These are phyloP conservation scores for Ditylenchus dipsaci DNA, from an alignment of 1,140 invertebrate genomes.

Conservation along the genomic window DNA sequence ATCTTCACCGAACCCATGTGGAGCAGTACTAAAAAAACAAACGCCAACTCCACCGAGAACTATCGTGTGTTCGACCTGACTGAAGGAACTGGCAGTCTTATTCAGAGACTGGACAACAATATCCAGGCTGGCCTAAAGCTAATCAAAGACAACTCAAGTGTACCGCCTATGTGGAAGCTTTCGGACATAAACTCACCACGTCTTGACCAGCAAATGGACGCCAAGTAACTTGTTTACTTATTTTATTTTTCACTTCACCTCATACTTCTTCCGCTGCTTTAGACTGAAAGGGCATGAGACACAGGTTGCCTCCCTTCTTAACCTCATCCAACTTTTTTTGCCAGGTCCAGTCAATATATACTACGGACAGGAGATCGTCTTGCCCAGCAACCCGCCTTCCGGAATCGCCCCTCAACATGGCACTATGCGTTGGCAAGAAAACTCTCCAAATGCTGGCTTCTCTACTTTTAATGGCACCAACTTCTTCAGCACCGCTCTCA, in stretches of 20 bases:
- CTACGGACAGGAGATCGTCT: constrained; percentile 10
- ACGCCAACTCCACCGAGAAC: not conserved
- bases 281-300: constrained; percentile 1
- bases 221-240: not conserved
- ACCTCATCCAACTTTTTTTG: constrained; percentile 10
- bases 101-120: not conserved
- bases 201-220: not conserved
- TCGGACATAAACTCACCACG: not conserved
- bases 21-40: not conserved
- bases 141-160: not conserved
- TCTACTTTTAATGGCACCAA: not conserved
- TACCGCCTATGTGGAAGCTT: constrained; percentile 1
- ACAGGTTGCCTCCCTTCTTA: constrained; percentile 10
- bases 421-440: constrained; percentile 11
- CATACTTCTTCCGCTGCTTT: not conserved
- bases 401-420: not conserved
- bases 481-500: not conserved
- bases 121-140: not conserved
- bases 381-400: constrained; percentile 5
- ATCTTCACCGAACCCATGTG: not conserved
- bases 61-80: not conserved
- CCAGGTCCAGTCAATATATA: constrained; percentile 18
- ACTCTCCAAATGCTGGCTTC: constrained; percentile 4
- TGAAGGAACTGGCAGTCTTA: not conserved
- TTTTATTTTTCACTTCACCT: not conserved